These are phyloP conservation scores for Typhlichthys eigenmanni DNA, from an alignment of 2,797 vertebrate species.

Conservation along the genomic window DNA sequence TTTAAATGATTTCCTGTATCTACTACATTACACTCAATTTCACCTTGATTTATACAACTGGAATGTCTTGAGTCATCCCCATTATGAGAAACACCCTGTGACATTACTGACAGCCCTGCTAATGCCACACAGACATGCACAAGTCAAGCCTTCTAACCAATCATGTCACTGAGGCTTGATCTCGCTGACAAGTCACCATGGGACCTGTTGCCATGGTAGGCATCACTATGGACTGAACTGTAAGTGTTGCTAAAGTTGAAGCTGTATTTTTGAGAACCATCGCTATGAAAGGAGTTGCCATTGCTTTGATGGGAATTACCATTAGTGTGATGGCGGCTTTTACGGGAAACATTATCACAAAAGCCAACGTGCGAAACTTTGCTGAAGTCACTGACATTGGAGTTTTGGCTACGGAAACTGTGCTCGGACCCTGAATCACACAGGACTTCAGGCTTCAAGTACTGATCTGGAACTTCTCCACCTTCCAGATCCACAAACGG, in stretches of 20 bases:
- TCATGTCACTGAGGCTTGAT: slow-evolving; percentile 54
- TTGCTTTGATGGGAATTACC: slow-evolving; percentile 16
- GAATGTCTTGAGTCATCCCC: slow-evolving; percentile 15
- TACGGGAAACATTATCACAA: not conserved
- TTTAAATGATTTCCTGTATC: slow-evolving; percentile 7
- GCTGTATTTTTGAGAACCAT: slow-evolving; percentile 46
- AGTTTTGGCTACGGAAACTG: slow-evolving; percentile 48
- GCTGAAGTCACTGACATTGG: slow-evolving; percentile 32
- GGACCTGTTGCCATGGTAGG: slow-evolving; percentile 40
- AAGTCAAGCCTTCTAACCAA: slow-evolving; percentile 40
- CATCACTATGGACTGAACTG: slow-evolving; percentile 26
- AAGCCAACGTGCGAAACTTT: slow-evolving; percentile 29
- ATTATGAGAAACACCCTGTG: slow-evolving; percentile 15
- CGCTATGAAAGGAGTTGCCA: slow-evolving; percentile 23
- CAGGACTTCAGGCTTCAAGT: slow-evolving; percentile 32
- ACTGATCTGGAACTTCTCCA: slow-evolving; percentile 29
- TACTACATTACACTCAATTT: not conserved
- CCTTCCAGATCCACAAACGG: slow-evolving; percentile 13
- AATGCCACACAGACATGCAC: slow-evolving; percentile 17
- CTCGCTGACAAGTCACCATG: slow-evolving; percentile 30
- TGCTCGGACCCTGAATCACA: slow-evolving; percentile 47
- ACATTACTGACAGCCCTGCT: slow-evolving; percentile 30
- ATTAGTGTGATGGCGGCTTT: slow-evolving; percentile 15
- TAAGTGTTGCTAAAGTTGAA: slow-evolving; percentile 29
- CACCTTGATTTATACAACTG: not conserved